Evolutionary conservation across 2,113 vertebrate species (phyloP).

Genomic region (Uropsilus gracilis): DNA sequence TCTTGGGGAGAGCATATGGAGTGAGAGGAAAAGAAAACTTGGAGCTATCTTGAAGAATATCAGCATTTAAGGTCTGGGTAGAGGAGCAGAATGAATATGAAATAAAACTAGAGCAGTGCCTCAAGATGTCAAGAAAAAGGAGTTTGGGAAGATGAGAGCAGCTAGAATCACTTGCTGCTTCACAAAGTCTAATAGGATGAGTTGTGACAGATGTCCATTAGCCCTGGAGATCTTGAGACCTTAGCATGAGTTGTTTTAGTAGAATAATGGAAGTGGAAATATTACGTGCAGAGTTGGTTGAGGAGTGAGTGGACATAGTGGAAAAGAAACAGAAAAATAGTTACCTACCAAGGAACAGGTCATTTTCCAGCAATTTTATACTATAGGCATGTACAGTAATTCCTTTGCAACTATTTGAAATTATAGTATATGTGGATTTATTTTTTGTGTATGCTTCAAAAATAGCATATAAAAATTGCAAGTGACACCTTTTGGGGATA

Average conservation of each 20-base stretch:
- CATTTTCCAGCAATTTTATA: conserved; percentile 14
- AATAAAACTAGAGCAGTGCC: not conserved
- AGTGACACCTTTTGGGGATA: not conserved
- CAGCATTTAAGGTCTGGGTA: not conserved
- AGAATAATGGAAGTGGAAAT: not conserved
- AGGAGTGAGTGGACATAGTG: not conserved
- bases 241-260: not conserved
- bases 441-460: conserved; percentile 42
- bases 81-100: not conserved
- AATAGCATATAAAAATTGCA: conserved; percentile 36
- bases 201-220: not conserved
- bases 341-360: not conserved
- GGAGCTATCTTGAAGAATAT: not conserved
- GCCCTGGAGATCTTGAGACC: not conserved
- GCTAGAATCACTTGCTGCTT: not conserved
- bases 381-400: not conserved
- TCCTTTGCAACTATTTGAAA: conserved; percentile 34
- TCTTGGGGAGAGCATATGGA: not conserved
- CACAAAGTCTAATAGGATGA: not conserved
- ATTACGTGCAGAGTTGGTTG: not conserved
- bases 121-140: not conserved
- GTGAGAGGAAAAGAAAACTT: not conserved
- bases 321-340: conserved; percentile 23
- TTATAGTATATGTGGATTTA: not conserved
- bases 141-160: not conserved